A percentile compares a stretch with the other conserved stretches of the same genome.
Evolutionary conservation across 1,140 invertebrate species (phyloP).

Genomic region (Orchesella cincta): DNA sequence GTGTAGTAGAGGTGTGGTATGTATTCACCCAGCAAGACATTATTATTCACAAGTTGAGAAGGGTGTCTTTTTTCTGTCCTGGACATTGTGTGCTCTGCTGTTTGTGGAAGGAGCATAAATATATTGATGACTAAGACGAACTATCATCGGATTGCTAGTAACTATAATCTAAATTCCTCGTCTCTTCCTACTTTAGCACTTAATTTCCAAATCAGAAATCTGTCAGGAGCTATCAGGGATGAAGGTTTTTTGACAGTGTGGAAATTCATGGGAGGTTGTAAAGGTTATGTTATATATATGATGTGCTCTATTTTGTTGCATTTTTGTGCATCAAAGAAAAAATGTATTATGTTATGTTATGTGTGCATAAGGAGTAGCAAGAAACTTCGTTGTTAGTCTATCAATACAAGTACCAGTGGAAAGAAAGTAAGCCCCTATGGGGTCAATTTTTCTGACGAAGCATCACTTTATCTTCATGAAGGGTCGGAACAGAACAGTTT

Average conservation of each 20-base stretch:
- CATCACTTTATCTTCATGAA: conserved; percentile 30
- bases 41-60: background rate
- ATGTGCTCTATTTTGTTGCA: background rate
- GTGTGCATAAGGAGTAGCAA: background rate
- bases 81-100: too few relatives aligned
- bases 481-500: background rate
- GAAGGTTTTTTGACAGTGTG: conserved; percentile 23
- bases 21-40: background rate
- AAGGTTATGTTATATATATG: background rate
- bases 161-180: conserved; percentile 13
- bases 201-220: conserved; percentile 26
- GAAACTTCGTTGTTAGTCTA: background rate
- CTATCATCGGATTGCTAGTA: background rate
- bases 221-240: conserved; percentile 18
- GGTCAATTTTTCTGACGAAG: conserved; percentile 27
- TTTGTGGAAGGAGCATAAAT: background rate
- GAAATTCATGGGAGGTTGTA: conserved; percentile 20
- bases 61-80: too few relatives aligned
- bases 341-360: background rate
- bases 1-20: too few relatives aligned
- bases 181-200: conserved; percentile 12
- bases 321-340: conserved; percentile 1
- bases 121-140: too few relatives aligned
- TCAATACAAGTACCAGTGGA: conserved; percentile 26
- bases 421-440: conserved; percentile 21